Evolutionary conservation across 2,888 invertebrate genomes (phyloP), one percentile per base, ranked within the genome.

Genomic region (Lithophane semibrunnea): DNA sequence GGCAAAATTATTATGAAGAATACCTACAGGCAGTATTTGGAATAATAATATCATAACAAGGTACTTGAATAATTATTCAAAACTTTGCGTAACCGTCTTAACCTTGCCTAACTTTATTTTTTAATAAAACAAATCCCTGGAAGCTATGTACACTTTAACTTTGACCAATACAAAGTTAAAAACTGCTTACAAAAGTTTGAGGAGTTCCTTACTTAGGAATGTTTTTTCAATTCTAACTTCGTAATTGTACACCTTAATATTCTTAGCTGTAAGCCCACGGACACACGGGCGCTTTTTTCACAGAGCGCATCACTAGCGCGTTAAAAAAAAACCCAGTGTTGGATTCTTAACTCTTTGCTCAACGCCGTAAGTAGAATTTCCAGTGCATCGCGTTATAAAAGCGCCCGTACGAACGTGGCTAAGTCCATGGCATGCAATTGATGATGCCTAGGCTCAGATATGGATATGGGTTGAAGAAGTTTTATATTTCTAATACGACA

Each of bases 131-230:
- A 66, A 81, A 75, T 66, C 56, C 56, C 49, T 69, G 54, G 54
- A 69, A 54, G 56, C 12, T 63, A 52, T 29, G 29, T 29, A 29
- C 29, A n/a, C 12, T 29, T 64, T n/a, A 58, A 64, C 52, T 79
- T 80, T 63, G 58, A 79, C 67, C n/a, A n/a, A 37, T 29, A 37
- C 10, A 16, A 79, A 44, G 63, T 79, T 68, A 44, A 64, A 52
- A 63, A 58, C 13, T 37, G 18, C n/a, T 74, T 29, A 21, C 13
- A 21, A 49, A 73, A 65, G 42, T 64, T 68, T 58, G 13, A 1
- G 12, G n/a, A 47, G 21, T 64, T 60, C 52, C n/a, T 42, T 37
- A 37, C 0, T 58, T 18, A 16, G 7, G 8, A 8, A 21, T 42
- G 37, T 74, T 79, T 29, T 68, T 42, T 24, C 7, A 65, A 56